Percentiles rank a stretch among this genome's conserved stretches.
Conservation (phyloP, 2,888 invertebrate species). For the Lasioglossum malachurum region DNA sequence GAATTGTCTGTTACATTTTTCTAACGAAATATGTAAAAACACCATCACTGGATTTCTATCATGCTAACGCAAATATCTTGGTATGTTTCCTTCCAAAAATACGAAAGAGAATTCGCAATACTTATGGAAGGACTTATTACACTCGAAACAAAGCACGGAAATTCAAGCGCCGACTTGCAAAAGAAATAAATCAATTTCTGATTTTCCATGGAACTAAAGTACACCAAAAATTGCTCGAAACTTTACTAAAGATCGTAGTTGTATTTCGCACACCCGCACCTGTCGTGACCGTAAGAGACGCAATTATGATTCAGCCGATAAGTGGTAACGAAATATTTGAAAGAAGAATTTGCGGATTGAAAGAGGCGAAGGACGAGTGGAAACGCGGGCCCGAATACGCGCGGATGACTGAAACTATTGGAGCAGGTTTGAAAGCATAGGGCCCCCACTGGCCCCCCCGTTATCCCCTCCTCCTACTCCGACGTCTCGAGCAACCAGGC, state of each 20-base stretch:
- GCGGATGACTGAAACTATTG: slow-evolving; percentile 78
- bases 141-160: neutral
- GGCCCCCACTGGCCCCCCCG: slow-evolving; percentile 70
- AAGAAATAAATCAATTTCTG: neutral
- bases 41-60: neutral
- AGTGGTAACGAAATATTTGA: slow-evolving; percentile 6
- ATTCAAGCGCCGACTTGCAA: neutral
- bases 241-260: neutral
- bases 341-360: slow-evolving; percentile 12
- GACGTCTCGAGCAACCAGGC: slow-evolving; percentile 45
- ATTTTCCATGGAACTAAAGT: neutral
- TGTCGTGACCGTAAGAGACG: neutral
- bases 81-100: neutral
- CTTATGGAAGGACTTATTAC: neutral
- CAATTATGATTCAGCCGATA: neutral
- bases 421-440: slow-evolving; percentile 75
- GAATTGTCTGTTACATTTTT: neutral
- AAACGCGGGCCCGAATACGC: slow-evolving; percentile 73
- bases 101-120: neutral
- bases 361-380: slow-evolving; percentile 54
- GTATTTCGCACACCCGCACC: neutral
- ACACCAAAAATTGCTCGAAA: neutral
- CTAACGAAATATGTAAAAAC: neutral
- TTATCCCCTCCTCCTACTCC: slow-evolving; percentile 57
- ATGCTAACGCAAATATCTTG: neutral